Evolutionary conservation across 2,797 vertebrate species (phyloP).

Genomic region (Chelonia mydas): DNA sequence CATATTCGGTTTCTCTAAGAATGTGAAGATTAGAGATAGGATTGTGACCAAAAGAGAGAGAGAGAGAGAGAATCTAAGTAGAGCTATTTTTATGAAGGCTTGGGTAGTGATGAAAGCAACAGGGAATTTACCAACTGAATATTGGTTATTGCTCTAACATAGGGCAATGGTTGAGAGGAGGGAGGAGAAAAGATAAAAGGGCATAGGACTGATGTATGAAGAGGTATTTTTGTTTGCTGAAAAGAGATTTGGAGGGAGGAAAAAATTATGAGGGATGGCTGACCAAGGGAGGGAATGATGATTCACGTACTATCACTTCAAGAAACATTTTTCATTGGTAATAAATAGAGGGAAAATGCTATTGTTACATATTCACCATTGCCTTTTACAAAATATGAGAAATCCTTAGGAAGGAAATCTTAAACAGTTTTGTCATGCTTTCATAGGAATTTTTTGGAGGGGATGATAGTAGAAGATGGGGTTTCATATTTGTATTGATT

Average conservation of each 20-base stretch:
- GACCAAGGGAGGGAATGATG: background rate
- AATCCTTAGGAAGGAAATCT: background rate
- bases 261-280: too few relatives aligned
- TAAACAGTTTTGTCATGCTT: background rate
- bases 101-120: background rate
- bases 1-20: accelerated
- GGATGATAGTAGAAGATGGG: background rate
- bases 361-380: background rate
- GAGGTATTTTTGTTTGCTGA: background rate
- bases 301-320: background rate
- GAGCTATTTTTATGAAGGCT: background rate
- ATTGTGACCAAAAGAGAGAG: background rate
- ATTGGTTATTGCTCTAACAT: background rate
- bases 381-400: background rate
- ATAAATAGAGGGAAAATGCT: background rate
- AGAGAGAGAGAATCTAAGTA: background rate
- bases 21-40: background rate
- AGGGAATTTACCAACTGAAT: background rate
- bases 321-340: background rate
- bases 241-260: background rate
- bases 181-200: background rate
- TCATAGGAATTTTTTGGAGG: background rate
- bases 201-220: background rate
- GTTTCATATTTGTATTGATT: background rate
- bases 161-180: background rate